Evolutionary conservation across 2,113 vertebrate genomes (phyloP).

Genomic region (Marcusenius ussheri): DNA sequence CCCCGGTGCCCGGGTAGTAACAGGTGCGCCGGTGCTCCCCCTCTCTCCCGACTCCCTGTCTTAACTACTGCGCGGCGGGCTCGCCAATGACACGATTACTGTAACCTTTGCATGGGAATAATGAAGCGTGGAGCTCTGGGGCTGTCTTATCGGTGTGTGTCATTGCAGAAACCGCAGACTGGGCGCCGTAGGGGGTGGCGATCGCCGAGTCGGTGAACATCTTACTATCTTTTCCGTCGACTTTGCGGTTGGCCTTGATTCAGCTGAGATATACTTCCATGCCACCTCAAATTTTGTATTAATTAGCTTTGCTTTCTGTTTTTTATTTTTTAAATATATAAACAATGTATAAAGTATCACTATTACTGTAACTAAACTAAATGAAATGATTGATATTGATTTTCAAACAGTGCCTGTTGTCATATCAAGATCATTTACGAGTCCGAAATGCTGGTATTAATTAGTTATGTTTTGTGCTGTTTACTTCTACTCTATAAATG

Average conservation of each 20-base stretch:
- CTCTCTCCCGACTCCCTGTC: neutral
- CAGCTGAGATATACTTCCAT: neutral
- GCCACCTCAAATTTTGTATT: neutral
- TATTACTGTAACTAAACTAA: neutral
- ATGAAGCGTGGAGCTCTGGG: conserved; percentile 21
- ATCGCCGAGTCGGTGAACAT: neutral
- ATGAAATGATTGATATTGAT: neutral
- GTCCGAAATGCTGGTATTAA: neutral
- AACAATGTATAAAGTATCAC: neutral
- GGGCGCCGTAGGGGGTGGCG: neutral
- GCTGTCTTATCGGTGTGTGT: conserved; percentile 12
- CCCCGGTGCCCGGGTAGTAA: conserved; percentile 2
- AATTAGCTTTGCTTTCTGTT: neutral
- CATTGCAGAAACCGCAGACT: conserved; percentile 10
- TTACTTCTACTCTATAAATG: neutral
- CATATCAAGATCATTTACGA: neutral
- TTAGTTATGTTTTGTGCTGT: neutral
- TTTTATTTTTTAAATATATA: neutral
- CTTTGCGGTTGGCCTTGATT: neutral
- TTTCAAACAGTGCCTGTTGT: neutral
- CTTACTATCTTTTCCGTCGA: neutral
- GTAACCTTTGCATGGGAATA: conserved; percentile 21
- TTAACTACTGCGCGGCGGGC: neutral
- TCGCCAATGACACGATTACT: conserved; percentile 15
- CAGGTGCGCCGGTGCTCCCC: neutral